Conservation (phyloP, 2,888 invertebrate species). For the Bellardia pandia region DNA sequence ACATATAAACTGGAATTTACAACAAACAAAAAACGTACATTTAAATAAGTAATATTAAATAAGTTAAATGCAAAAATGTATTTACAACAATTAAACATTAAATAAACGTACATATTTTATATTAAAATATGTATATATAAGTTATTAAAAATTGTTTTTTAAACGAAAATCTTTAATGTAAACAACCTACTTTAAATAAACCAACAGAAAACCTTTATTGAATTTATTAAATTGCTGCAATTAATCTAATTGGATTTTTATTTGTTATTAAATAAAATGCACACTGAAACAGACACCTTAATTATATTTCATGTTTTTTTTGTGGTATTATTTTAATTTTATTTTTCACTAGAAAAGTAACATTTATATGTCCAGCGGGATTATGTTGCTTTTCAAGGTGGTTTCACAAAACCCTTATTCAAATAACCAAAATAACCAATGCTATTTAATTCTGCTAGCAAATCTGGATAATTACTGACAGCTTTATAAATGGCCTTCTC, state of each 20-base stretch:
- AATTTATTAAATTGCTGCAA: conserved; percentile 18
- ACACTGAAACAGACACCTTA: background rate
- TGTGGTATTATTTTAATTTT: too few species aligned
- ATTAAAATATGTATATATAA: background rate
- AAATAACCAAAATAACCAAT: conserved; percentile 83
- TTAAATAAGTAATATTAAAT: background rate
- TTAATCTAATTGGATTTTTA: conserved; percentile 13
- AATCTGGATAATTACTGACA: conserved; percentile 87
- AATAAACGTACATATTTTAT: background rate
- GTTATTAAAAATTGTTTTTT: background rate
- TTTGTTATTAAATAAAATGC: background rate
- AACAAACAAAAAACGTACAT: background rate
- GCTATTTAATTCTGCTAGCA: conserved; percentile 87
- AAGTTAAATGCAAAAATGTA: background rate
- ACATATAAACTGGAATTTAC: background rate
- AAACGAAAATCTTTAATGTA: background rate
- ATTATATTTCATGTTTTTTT: background rate
- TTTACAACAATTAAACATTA: background rate
- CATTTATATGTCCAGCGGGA: too few species aligned
- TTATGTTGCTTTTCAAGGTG: conserved; percentile 5
- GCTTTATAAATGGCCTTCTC: conserved; percentile 88
- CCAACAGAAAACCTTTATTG: background rate
- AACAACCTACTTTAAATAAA: background rate
- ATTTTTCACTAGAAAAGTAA: too few species aligned
- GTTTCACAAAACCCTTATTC: conserved; percentile 58